These are phyloP conservation scores for Rhimphoctona megacephalus DNA, from an alignment of 2,888 invertebrate genomes.

Conservation along the genomic window DNA sequence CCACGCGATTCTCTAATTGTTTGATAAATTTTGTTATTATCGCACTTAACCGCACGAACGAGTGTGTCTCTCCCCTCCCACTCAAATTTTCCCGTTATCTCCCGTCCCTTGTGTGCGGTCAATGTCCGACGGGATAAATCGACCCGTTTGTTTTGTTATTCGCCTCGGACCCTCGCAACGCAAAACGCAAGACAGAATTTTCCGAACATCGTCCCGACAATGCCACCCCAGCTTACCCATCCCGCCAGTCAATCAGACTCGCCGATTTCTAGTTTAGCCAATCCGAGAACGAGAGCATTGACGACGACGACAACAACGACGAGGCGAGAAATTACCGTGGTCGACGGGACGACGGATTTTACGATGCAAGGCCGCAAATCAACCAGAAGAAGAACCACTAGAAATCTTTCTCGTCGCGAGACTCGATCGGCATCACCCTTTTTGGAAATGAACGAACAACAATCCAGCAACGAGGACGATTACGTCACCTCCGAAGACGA, in stretches of 20 bases:
- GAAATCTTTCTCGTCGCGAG: conserved; percentile 17
- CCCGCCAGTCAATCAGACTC: conserved; percentile 81
- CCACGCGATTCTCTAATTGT: conserved; percentile 25
- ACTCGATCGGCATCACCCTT: conserved; percentile 10
- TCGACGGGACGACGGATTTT: conserved; percentile 52
- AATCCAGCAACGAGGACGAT: conserved; percentile 69
- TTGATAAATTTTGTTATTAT: background rate
- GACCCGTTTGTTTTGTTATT: conserved; percentile 25
- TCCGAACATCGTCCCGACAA: conserved; percentile 75
- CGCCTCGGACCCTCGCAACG: conserved; percentile 34
- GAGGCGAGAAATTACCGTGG: conserved; percentile 22
- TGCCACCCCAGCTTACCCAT: conserved; percentile 68
- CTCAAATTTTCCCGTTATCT: background rate
- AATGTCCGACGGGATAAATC: conserved; percentile 9
- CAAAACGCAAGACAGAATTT: conserved; percentile 74
- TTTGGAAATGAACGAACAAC: conserved; percentile 27
- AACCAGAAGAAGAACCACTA: conserved; percentile 53
- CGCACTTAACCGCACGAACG: conserved; percentile 15
- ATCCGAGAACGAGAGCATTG: conserved; percentile 69
- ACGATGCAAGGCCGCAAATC: conserved; percentile 11
- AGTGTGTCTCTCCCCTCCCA: background rate
- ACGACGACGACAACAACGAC: conserved; percentile 26
- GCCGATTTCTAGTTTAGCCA: conserved; percentile 84
- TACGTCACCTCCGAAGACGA: conserved; percentile 23
- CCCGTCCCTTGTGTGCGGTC: background rate